Percentiles rank a stretch among this genome's conserved stretches.
Evolutionary conservation across 1,140 invertebrate genomes (phyloP).

Genomic region (Hypsibius dujardini): DNA sequence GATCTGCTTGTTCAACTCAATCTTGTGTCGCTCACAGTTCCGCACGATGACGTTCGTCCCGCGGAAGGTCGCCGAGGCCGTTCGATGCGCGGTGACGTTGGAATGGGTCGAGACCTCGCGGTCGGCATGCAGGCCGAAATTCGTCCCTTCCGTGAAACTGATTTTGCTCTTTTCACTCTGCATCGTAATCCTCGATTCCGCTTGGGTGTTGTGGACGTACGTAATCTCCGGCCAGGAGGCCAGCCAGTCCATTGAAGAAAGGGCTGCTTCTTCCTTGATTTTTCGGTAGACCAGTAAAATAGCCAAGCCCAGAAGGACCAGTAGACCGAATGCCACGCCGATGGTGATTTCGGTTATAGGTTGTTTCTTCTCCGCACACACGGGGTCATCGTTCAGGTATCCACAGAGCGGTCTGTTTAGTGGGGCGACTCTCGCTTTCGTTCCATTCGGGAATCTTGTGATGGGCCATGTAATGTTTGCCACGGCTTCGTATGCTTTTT

Average conservation of each 20-base stretch:
- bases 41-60: not conserved
- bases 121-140: not conserved
- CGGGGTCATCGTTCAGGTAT: not conserved
- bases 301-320: not conserved
- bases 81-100: not conserved
- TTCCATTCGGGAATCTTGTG: too few species aligned
- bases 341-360: conserved; percentile 12
- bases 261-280: not conserved
- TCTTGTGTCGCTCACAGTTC: not conserved
- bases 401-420: conserved; percentile 2
- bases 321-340: not conserved
- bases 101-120: not conserved
- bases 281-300: not conserved
- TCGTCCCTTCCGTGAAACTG: not conserved
- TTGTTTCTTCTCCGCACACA: too few species aligned
- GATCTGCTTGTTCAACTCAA: not conserved
- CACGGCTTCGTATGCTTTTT: conserved; percentile 5
- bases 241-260: conserved; percentile 14
- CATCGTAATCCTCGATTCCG: not conserved
- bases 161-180: not conserved
- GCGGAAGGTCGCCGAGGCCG: not conserved
- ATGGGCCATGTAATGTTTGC: conserved; percentile 5
- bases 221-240: not conserved
- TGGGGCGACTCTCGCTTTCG: too few species aligned
- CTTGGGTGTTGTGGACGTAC: not conserved